Evolutionary conservation across 2,888 invertebrate genomes (phyloP).

Genomic region (Tridacna gigas): DNA sequence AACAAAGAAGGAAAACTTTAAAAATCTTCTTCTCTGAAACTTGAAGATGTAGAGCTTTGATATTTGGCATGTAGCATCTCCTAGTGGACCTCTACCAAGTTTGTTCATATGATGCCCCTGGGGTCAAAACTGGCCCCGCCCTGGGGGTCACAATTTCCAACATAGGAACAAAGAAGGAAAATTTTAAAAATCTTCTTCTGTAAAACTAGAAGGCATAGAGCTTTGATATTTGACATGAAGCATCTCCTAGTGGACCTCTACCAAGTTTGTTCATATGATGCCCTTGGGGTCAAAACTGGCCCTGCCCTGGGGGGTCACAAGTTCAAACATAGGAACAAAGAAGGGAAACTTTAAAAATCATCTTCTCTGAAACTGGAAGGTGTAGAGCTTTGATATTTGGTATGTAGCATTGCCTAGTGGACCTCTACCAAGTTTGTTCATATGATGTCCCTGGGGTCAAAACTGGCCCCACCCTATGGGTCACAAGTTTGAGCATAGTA

Average conservation of each 20-base stretch:
- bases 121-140: not conserved
- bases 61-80: not conserved
- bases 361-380: not conserved
- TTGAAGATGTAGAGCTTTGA: not conserved
- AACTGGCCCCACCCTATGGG: not conserved
- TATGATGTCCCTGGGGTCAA: not conserved
- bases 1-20: not conserved
- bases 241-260: not conserved
- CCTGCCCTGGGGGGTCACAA: not conserved
- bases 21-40: not conserved
- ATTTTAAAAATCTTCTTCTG: not conserved
- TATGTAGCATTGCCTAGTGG: not conserved
- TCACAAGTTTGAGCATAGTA: not conserved
- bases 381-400: not conserved
- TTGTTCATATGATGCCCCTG: not conserved
- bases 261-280: not conserved
- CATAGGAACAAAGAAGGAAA: not conserved
- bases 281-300: not conserved
- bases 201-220: not conserved
- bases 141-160: not conserved
- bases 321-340: not conserved
- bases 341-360: not conserved
- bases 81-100: not conserved
- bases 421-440: not conserved
- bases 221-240: not conserved